Evolutionary conservation across 2,113 vertebrate genomes (phyloP), one percentile per base, ranked within the genome.

Genomic region (Prietella phreatophila): DNA sequence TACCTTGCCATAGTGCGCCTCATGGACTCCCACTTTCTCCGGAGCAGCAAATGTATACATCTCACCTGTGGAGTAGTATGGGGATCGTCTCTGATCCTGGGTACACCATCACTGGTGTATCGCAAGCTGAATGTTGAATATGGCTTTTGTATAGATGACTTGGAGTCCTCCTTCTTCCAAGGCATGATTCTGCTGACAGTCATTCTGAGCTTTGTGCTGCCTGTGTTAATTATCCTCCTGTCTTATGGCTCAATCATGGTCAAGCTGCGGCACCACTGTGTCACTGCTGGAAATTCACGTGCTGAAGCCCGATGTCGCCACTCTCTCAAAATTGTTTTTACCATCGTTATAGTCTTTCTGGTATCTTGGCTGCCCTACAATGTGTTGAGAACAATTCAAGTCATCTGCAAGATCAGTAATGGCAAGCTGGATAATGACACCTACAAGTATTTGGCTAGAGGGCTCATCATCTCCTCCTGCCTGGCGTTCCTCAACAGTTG

Each of bases 281-380:
- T 76, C 14, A 89, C 86, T 5, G 58, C 93, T 1, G 85, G 82
- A 53, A 95, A 94, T 89, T 93, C 92, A 27, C 91, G 89, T 13
- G 61, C 91, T 0, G 67, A 92, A 61, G 94, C 93, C 20, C 94
- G 95, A 0, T 90, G 93, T 25, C 93, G 92, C 11, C 95, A 95
- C 83, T 96, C 96, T 22, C 92, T 97, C 30, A 96, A 96, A 47
- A 96, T 97, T 90, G 95, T 98, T 86, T 87, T 96, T 79, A 94
- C 93, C 86, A 96, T 97, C 83, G 93, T 97, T 11, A 47, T 91
- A 13, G 93, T 94, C 53, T 98, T 97, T 73, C 90, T 97, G 90
- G 93, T 95, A 84, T 97, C 95, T 91, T 98, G 97, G 97, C 88
- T 97, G n/a, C 97, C 97, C 4, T 97, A 94, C 90, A 95, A 96